These are phyloP conservation scores for Caloenas nicobarica DNA, from an alignment of 2,113 vertebrate genomes.

Conservation along the genomic window DNA sequence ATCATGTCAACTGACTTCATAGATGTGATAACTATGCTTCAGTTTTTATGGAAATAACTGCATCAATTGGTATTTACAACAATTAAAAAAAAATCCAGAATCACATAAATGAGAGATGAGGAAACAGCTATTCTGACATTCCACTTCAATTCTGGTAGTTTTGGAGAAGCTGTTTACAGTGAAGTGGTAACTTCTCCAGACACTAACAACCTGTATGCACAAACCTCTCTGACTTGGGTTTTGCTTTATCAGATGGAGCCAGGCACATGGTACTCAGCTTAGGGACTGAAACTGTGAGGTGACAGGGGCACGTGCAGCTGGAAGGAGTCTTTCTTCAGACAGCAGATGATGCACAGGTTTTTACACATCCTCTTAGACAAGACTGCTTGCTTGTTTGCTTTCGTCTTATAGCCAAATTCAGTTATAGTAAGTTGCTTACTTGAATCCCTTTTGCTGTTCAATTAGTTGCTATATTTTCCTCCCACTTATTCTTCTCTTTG, in stretches of 20 bases:
- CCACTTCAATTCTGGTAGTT: neutral
- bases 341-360: neutral
- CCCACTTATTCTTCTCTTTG: neutral
- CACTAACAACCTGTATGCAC: accelerated
- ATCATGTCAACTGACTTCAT: neutral
- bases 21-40: neutral
- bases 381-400: neutral
- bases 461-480: neutral
- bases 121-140: neutral
- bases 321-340: neutral
- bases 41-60: neutral
- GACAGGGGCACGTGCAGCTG: neutral
- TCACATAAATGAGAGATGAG: accelerated
- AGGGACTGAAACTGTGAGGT: neutral
- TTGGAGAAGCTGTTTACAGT: neutral
- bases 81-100: neutral
- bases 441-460: neutral
- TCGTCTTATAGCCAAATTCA: neutral
- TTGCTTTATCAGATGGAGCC: neutral
- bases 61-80: neutral
- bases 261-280: neutral
- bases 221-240: neutral
- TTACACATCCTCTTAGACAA: neutral
- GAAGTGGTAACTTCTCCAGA: neutral
- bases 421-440: neutral